Percentiles rank a stretch among this genome's conserved stretches.
These are phyloP conservation scores for Thunnus albacares DNA, from an alignment of 2,797 vertebrate species.

Conservation along the genomic window DNA sequence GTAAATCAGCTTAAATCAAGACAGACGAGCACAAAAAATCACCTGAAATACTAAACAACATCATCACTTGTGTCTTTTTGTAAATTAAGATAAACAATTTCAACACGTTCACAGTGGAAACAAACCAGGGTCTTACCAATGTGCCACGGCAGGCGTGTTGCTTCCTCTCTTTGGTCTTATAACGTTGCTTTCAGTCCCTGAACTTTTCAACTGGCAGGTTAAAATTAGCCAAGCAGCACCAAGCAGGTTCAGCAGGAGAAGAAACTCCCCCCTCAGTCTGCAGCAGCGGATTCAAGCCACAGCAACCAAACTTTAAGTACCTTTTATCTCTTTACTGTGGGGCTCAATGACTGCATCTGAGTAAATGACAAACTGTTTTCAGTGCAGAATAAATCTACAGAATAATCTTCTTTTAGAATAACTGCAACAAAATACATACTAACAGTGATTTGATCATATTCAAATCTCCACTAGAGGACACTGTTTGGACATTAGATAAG, in stretches of 20 bases:
- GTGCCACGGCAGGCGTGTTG: slow-evolving; percentile 11
- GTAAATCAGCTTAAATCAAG: not conserved
- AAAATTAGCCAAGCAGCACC: slow-evolving; percentile 74
- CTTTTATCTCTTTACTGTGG: not conserved
- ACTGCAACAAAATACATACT: not conserved
- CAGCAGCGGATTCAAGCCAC: slow-evolving; percentile 2
- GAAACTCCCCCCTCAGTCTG: slow-evolving; percentile 13
- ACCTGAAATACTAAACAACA: not conserved
- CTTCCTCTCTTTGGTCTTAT: slow-evolving; percentile 44
- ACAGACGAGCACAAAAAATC: not conserved
- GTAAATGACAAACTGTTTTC: not conserved
- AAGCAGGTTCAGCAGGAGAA: slow-evolving; percentile 51
- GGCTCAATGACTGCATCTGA: not conserved
- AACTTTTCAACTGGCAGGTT: slow-evolving; percentile 56
- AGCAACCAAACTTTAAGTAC: not conserved
- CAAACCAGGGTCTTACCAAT: slow-evolving; percentile 60
- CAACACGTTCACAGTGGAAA: slow-evolving; percentile 6
- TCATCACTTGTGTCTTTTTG: not conserved
- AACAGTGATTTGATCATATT: not conserved
- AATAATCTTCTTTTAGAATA: not conserved
- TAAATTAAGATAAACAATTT: not conserved
- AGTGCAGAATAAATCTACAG: not conserved
- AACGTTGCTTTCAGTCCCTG: slow-evolving; percentile 36
- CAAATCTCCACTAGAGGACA: slow-evolving; percentile 58
- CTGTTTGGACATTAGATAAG: slow-evolving; percentile 7